Conservation (phyloP, 2,113 vertebrate genomes). For the Polypterus bichir region DNA sequence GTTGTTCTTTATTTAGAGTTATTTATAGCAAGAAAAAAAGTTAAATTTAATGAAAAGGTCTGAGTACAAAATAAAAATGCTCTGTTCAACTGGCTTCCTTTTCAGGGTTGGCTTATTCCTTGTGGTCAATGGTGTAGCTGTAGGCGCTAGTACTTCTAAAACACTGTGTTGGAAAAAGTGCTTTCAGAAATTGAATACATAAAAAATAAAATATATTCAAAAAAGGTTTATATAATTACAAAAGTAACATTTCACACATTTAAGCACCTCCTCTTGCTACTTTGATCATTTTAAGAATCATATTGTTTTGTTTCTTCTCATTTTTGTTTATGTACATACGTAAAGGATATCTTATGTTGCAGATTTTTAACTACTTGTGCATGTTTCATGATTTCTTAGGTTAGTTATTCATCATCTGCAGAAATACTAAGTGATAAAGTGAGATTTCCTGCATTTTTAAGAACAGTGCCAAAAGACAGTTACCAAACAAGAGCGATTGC, state of each 20-base stretch:
- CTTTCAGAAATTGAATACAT: too few relatives aligned
- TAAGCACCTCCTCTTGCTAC: not conserved
- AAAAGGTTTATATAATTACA: not conserved
- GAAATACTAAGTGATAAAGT: slow-evolving; percentile 73
- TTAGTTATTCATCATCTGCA: slow-evolving; percentile 74
- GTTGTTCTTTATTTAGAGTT: too few relatives aligned
- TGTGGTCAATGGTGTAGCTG: too few relatives aligned
- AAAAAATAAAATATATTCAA: not conserved
- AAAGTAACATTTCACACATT: not conserved
- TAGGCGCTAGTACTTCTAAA: too few relatives aligned
- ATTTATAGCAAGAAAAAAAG: too few relatives aligned
- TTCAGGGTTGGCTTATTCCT: too few relatives aligned
- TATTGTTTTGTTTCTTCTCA: not conserved
- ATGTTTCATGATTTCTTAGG: slow-evolving; percentile 39
- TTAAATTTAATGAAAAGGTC: too few relatives aligned
- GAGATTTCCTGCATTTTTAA: slow-evolving; percentile 70
- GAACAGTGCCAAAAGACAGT: slow-evolving; percentile 66
- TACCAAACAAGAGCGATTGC: slow-evolving; percentile 73
- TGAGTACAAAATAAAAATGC: too few relatives aligned
- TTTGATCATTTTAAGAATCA: not conserved
- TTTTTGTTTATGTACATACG: slow-evolving; percentile 2
- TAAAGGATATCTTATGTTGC: not conserved
- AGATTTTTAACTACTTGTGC: not conserved
- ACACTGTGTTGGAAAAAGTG: too few relatives aligned
- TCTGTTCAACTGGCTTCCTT: too few relatives aligned